Base-by-base conservation (phyloP, 1,140 invertebrate species). In the Cotesia vestalis region DNA sequence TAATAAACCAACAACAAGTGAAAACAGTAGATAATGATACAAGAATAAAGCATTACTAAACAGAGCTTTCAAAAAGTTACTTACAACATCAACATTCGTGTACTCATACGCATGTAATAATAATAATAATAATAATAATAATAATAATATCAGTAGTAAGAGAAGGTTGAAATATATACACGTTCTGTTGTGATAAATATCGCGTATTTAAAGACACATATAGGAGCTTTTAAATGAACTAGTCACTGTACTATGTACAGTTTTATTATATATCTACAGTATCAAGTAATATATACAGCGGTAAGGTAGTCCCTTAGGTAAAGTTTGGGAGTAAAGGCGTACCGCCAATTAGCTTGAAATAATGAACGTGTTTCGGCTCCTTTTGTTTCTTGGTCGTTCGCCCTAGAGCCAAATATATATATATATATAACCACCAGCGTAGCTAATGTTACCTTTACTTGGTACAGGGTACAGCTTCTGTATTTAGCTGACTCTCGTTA, bases 321-420 rank as follows among this genome's bases (percentile, higher is more conserved):
- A 36, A 68, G 63, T 71, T 66, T 60, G 53, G 68, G 80, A 85
- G 83, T 67, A 67, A 67, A 72, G 57, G 71, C 71, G 83, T 81
- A 86, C 83, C 84, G 82, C 85, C 85, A 86, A 87, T 87, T 87
- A 87, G 86, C 85, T 87, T 80, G 80, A 86, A 87, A 87, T 87
- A 86, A 87, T 87, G 86, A 87, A 85, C 84, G 84, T 80, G 82
- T 84, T 84, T 86, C 83, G 80, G 82, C 80, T 79, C 83, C 82
- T 84, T 85, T 85, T 86, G 83, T 84, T 86, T 87, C 84, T 83
- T 82, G 80, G 78, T 77, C 78, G 80, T 80, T 83, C 80, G 79
- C 81, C 81, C 80, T 11, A 78, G 76, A 79, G 75, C 75, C 71
- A 79, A 11, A 46, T 46, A 46, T 46, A 46, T 46, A 6, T 40